Base-by-base conservation (phyloP, 2,113 vertebrate genomes). In the Urocynchramus pylzowi region DNA sequence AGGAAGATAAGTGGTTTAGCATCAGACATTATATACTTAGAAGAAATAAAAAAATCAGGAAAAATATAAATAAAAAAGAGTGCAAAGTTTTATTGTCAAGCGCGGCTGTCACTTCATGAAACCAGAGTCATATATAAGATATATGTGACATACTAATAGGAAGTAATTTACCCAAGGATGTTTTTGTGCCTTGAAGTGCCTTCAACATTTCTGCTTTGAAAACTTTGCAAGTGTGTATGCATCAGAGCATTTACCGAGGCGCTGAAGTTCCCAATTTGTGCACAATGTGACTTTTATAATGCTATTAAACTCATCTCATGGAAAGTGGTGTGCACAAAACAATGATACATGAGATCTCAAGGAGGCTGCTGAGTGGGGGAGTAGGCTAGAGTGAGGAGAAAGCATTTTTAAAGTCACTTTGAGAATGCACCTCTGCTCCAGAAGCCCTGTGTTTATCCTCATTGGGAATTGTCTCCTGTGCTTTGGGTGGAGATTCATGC, bases 141-240 rank as follows among this genome's bases (percentile, higher is more conserved):
- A 98, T 98, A 98, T 98, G 98, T 98, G 98, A 98, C 98, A 98
- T 96, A 97, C 98, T 98, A 98, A 98, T 98, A 98, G 98, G 97
- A 98, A 98, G 98, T 98, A 98, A 98, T 98, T 98, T 98, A 98
- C 97, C 97, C 98, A 98, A 98, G 98, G 98, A 98, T 98, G 98
- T 97, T 97, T 98, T 97, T 97, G 97, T 97, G 97, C 97, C 98
- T 98, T 97, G 98, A 98, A 98, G 97, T 98, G 98, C 98, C 97
- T 98, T 98, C 96, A 95, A 73, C 94, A 94, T 96, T 97, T 97
- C 84, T 86, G 96, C 98, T 97, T 97, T 88, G 91, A 96, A 97
- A 98, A 98, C 97, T 98, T 97, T 92, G 96, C 21, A 67, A 97
- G 97, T 95, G 95, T 97, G 91, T 97, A 96, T 97, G 98, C 97